These are phyloP conservation scores for Leucophenga varia DNA, from an alignment of 1,140 invertebrate species.

Conservation along the genomic window DNA sequence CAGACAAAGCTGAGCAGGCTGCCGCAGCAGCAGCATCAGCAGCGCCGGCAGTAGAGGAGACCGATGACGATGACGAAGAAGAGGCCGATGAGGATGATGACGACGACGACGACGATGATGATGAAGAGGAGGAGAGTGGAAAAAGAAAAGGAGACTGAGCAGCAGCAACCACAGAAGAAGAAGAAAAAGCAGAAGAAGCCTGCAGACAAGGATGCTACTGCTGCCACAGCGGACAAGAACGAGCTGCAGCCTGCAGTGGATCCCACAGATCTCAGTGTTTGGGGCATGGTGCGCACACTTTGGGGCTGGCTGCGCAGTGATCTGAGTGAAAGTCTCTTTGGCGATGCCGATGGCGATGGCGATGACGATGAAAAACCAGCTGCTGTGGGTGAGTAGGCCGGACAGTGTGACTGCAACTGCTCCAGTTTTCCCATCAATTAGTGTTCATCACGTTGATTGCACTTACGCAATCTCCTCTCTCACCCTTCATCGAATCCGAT, in stretches of 20 bases:
- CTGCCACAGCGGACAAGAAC: slow-evolving; percentile 27
- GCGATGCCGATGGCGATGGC: slow-evolving; percentile 32
- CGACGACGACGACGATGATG: slow-evolving; percentile 16
- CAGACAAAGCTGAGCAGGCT: slow-evolving; percentile 11
- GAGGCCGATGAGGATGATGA: slow-evolving; percentile 15
- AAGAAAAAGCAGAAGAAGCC: slow-evolving; percentile 17
- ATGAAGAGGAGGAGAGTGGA: slow-evolving; percentile 3
- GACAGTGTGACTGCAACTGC: too few species aligned
- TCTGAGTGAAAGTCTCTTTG: slow-evolving; percentile 49
- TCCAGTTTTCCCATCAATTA: too few species aligned
- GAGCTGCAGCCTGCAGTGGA: slow-evolving; percentile 28
- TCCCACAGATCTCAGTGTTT: slow-evolving; percentile 43
- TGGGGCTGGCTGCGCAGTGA: slow-evolving; percentile 48
- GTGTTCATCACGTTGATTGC: too few species aligned
- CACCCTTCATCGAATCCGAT: too few species aligned
- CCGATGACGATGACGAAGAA: slow-evolving; percentile 17
- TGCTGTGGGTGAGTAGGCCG: slow-evolving; percentile 43
- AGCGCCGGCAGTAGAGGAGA: slow-evolving; percentile 10
- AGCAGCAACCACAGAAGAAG: too few species aligned
- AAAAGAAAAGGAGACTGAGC: neutral
- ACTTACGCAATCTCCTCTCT: too few species aligned
- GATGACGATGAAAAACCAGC: slow-evolving; percentile 32
- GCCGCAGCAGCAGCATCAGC: slow-evolving; percentile 7
- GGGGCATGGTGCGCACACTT: slow-evolving; percentile 45
- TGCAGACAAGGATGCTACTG: slow-evolving; percentile 8